Evolutionary conservation across 2,797 vertebrate species (phyloP), one percentile per base, ranked within the genome.

Genomic region (Eptatretus atami): DNA sequence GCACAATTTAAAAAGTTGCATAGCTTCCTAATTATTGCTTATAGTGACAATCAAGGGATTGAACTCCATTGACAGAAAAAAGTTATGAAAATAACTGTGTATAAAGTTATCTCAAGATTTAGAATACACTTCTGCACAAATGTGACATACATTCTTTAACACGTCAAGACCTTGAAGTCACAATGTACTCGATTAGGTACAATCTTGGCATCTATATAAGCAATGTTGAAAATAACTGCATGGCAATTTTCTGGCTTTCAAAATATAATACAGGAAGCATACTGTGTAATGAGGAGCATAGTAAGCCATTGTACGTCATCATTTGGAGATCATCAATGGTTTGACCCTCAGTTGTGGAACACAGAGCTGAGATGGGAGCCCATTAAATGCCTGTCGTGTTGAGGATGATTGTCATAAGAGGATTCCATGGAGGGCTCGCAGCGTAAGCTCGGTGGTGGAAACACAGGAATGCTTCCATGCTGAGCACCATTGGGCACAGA

Each of bases 21-120:
- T 85, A 85, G 82, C 79, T 84, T 74, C 80, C 82, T 82, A 82
- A 84, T 85, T 85, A 85, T 85, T 85, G 82, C 82, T 83, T 73
- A 75, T 75, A 76, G 75, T 80, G 57, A 61, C 57, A 61, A 25
- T 61, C 57, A 61, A 25, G 57, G 12, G 25, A n/a, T 25, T 25
- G 31, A 44, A 31, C 6, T 44, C 3, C 2, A 44, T 44, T 44
- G 31, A 44, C 31, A 8, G 31, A 44, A 44, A 44, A 44, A 44
- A 44, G 31, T 44, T 44, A 44, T 44, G 31, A 44, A 44, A 44
- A 44, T 44, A 44, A 44, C 31, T 44, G 31, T 44, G 31, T 44
- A 44, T 44, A 44, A 44, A 44, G 31, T 44, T 44, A 44, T 44
- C 31, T 44, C 31, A 44, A 44, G 31, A 44, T 44, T 44, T 44